Base-by-base conservation (phyloP, 2,797 vertebrate species). In the Semotilus atromaculatus region DNA sequence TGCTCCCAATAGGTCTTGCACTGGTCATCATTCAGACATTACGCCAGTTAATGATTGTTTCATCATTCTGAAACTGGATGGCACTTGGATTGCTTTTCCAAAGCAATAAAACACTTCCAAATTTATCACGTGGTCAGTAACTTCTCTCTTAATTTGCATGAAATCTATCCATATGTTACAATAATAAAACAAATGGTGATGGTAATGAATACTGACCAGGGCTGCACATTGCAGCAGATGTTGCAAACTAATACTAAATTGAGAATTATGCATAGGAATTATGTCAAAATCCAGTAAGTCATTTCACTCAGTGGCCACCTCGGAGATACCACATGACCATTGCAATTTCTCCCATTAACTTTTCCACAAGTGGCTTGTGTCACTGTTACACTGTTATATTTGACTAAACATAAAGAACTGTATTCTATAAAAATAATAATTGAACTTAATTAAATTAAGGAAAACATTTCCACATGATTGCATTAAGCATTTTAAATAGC, bases 71-170 rank as follows among this genome's bases (percentile, higher is more conserved):
- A 75, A 62, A 40, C 31, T 67, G 60, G 67, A 48, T 75, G 60
- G n/a, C 45, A 67, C 45, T 67, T 83, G 72, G 60, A 67, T 76
- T 43, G 71, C 72, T 73, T 83, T 83, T 83, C 45, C 73, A 83
- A 73, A 76, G 72, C 18, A 55, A 67, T 67, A 76, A 76, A 75
- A 53, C 4, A 3, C 23, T 67, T 83, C 45, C 18, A 55, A 51
- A 67, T 55, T 3, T 31, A 76, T 34, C 60, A 53, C 40, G n/a
- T 53, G 60, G n/a, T 83, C 43, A 67, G 40, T 66, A 67, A 67
- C 34, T 23, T 31, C 21, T 66, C 40, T 51, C 45, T 76, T 76
- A 40, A 53, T 68, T 83, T 83, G 34, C 29, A 75, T 82, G 81
- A 66, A 75, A 82, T 75, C 29, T 48, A 29, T 82, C 26, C 62